Conservation (phyloP, 1,140 invertebrate genomes). For the Meloidogyne chitwoodi region DNA sequence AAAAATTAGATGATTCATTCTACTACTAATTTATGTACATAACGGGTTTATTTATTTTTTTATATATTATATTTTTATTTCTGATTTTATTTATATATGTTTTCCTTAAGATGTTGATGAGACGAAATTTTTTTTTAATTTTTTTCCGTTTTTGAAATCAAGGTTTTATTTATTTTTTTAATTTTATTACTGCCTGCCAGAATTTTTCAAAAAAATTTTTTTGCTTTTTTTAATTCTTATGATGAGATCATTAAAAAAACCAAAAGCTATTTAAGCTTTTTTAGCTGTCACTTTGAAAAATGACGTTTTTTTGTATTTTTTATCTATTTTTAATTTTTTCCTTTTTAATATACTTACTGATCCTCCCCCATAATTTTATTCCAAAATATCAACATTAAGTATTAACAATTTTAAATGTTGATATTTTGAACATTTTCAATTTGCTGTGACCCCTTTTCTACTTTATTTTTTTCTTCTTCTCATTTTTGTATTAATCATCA, state of each 20-base stretch:
- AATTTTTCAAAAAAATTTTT: neutral
- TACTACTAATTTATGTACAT: neutral
- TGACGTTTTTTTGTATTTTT: neutral
- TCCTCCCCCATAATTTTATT: neutral
- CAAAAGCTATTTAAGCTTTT: neutral
- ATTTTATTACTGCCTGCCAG: neutral
- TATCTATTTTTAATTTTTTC: neutral
- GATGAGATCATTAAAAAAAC: neutral
- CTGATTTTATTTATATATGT: neutral
- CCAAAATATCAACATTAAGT: too few species aligned
- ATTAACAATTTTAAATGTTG: neutral
- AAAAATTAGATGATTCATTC: too few species aligned
- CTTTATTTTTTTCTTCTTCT: neutral
- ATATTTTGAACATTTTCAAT: neutral
- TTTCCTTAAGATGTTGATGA: neutral
- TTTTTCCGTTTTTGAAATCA: too few species aligned
- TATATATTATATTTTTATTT: neutral
- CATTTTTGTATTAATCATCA: neutral
- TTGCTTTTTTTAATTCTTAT: too few species aligned
- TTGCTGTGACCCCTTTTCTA: neutral
- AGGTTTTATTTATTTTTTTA: neutral
- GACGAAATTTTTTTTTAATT: neutral
- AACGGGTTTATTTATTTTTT: constrained; percentile 5
- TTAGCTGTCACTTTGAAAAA: neutral
- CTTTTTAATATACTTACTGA: neutral